Evolutionary conservation across 2,888 invertebrate species (phyloP), one percentile per base, ranked within the genome.

Genomic region (Mamestra brassicae): DNA sequence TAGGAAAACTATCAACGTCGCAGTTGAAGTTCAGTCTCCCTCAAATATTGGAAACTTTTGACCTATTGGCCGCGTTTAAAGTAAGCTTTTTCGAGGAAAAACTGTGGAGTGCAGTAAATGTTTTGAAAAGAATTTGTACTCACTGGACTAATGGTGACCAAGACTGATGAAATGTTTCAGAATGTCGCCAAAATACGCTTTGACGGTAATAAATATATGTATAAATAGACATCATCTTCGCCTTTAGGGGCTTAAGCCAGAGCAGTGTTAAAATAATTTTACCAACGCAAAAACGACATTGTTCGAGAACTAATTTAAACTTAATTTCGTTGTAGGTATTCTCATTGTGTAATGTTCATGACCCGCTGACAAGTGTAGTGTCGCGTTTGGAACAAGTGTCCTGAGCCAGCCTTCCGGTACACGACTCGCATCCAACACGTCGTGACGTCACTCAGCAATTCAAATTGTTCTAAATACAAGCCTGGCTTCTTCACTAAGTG

Each of bases 341-440:
- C 34, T 38, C 63, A 42, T 65, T 74, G 75, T 71, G 63, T 62
- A 45, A 64, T 60, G 57, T 76, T 66, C 57, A 65, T 71, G 76
- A 75, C 65, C 82, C 42, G 55, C 64, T 74, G 72, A 78, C 86
- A 76, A 71, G 57, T 71, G 61, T 72, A 70, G 73, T 61, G 67
- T 76, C 72, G 73, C 61, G 69, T 57, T 68, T 45, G 50, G 65
- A 71, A 58, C 71, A 80, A 78, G 57, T 67, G 6, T 45, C 67
- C 38, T 55, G 57, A 60, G 82, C 76, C 58, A 50, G 71, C 74
- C 74, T 83, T 74, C 82, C 76, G 71, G 76, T 80, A 79, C 77
- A 60, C 76, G 72, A 26, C 74, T 72, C 63, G 78, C 85, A 73
- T 85, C 87, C 80, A 76, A 58, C 60, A 64, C 75, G 60, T 52